These are phyloP conservation scores for Octodon degus DNA, from an alignment of 2,113 vertebrate species.

Conservation along the genomic window DNA sequence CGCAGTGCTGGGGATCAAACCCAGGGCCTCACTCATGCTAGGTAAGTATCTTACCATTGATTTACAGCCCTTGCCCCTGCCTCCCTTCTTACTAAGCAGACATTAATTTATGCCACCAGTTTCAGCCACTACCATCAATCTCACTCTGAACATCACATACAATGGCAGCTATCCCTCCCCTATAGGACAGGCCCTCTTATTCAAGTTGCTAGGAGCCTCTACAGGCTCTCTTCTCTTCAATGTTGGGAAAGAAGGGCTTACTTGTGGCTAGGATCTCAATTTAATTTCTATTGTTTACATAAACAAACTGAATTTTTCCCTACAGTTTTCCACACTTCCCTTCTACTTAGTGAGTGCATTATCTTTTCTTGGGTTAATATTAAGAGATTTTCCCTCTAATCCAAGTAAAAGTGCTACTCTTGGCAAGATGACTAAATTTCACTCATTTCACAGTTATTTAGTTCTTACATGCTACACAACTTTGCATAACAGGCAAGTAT, in stretches of 20 bases:
- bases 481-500: not conserved
- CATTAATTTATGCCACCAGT: not conserved
- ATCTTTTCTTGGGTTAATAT: slow-evolving; percentile 33
- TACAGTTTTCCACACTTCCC: slow-evolving; percentile 25
- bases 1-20: not conserved
- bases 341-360: slow-evolving; percentile 52
- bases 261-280: slow-evolving; percentile 4
- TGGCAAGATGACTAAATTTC: slow-evolving; percentile 49
- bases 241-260: not conserved
- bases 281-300: slow-evolving; percentile 29
- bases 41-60: not conserved
- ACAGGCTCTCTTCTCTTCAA: not conserved
- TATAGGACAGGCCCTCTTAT: not conserved
- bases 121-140: not conserved
- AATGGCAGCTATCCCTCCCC: not conserved
- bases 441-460: slow-evolving; percentile 8
- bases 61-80: not conserved
- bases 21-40: not conserved
- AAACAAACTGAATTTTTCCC: slow-evolving; percentile 32
- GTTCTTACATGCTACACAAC: slow-evolving; percentile 17
- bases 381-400: slow-evolving; percentile 41
- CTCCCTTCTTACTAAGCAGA: slow-evolving; percentile 9
- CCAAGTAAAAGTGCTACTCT: slow-evolving; percentile 30
- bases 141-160: not conserved
- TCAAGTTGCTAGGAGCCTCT: not conserved